Base-by-base conservation (phyloP, 1,140 invertebrate genomes). In the Hycleus cichorii region DNA sequence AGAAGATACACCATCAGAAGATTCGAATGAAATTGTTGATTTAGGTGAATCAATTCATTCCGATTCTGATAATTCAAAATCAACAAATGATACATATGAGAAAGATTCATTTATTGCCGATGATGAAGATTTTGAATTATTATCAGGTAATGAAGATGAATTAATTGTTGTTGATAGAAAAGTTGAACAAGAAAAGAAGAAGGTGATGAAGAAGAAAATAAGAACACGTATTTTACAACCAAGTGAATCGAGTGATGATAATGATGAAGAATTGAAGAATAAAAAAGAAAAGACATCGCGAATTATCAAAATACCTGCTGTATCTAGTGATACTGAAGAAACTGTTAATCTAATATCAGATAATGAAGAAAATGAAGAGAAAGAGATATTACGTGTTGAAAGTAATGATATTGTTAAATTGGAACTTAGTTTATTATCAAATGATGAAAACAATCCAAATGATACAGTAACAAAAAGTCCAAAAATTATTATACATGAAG, bases 101-200 rank as follows among this genome's bases (percentile, higher is more conserved):
- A 47, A 63, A 11, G 62, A 65, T 58, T 66, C 64, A 0, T 67
- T 67, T 52, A 56, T 68, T 42, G 60, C 59, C 38, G 63, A 66
- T 55, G 58, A 65, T 53, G 59, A 63, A 38, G 50, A 59, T 11
- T 39, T 57, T 8, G 61, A 66, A 49, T 49, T 68, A 24, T 51
- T 66, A 12, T 64, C 64, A 53, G 64, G 60, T 3, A 46, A 63
- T 47, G 65, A 67, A 49, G 59, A 57, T 59, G 62, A 58, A 38
- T 42, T 64, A 11, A 46, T 47, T 24, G 7, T 57, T 4, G 52
- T 47, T 24, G 26, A 58, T 47, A 18, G 49, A 11, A 48, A 45
- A 45, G 10, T 32, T 39, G 32, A 32, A 32, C 9, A 44, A 50
- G 57, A 60, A 58, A 60, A 50, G 32, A 51, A 47, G 24, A 32